Conservation (phyloP, 2,797 vertebrate species). For the Okamejei kenojei region DNA sequence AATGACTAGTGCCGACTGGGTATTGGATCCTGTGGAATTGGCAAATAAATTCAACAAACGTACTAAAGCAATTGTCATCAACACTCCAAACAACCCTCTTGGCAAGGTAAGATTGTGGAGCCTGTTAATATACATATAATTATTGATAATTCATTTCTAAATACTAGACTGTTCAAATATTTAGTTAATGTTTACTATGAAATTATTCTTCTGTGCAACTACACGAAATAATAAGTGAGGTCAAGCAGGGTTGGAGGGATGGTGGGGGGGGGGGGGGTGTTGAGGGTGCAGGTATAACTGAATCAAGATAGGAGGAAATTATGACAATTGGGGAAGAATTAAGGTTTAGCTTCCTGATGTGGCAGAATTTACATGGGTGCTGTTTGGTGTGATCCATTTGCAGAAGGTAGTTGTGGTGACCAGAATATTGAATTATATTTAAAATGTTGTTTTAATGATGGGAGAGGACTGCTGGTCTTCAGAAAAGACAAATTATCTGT, state of each 20-base stretch:
- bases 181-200: background rate
- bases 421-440: background rate
- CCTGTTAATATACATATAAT: background rate
- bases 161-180: background rate
- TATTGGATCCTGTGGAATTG: conserved; percentile 72
- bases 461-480: background rate
- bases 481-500: background rate
- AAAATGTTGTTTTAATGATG: background rate
- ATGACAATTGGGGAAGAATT: background rate
- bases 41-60: conserved; percentile 71
- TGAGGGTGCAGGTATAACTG: background rate
- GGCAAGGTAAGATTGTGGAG: conserved; percentile 72
- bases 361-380: background rate
- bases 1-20: conserved; percentile 74
- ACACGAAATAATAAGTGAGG: background rate
- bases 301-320: background rate
- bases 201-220: background rate
- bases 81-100: conserved; percentile 90
- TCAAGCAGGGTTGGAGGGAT: background rate
- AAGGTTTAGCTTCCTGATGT: background rate
- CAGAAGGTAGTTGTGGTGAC: background rate
- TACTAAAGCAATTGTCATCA: conserved; percentile 84
- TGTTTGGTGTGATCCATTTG: background rate
- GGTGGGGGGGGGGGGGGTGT: background rate
- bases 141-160: background rate